These are phyloP conservation scores for Eonycteris spelaea DNA, from an alignment of 2,113 vertebrate genomes.

Conservation along the genomic window DNA sequence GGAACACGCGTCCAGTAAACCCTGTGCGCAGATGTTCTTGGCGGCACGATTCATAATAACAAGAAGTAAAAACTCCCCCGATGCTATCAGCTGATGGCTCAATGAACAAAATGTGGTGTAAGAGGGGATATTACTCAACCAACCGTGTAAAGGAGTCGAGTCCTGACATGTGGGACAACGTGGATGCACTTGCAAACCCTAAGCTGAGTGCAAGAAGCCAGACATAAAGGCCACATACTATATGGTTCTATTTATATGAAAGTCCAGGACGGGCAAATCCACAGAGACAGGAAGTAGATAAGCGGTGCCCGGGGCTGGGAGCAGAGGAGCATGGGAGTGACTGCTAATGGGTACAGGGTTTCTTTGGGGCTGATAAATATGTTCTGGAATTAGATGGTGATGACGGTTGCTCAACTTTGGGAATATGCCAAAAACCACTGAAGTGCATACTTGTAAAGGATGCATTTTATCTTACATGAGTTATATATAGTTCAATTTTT, in stretches of 20 bases:
- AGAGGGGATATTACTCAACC: rapidly evolving
- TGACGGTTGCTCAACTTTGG: neutral
- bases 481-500: neutral
- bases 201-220: neutral
- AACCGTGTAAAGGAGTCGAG: rapidly evolving
- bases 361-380: neutral
- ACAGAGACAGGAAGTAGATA: neutral
- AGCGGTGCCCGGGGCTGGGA: neutral
- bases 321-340: neutral
- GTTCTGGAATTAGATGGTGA: neutral
- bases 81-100: neutral
- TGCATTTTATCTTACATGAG: neutral
- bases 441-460: neutral
- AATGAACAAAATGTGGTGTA: neutral
- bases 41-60: neutral
- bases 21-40: rapidly evolving
- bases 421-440: neutral
- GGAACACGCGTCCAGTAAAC: neutral
- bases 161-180: rapidly evolving
- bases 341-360: rapidly evolving
- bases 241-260: too few relatives aligned
- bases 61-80: neutral
- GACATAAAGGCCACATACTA: neutral
- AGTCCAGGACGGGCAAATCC: neutral
- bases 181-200: neutral